Evolutionary conservation across 2,888 invertebrate genomes (phyloP).

Genomic region (Andrena camellia): DNA sequence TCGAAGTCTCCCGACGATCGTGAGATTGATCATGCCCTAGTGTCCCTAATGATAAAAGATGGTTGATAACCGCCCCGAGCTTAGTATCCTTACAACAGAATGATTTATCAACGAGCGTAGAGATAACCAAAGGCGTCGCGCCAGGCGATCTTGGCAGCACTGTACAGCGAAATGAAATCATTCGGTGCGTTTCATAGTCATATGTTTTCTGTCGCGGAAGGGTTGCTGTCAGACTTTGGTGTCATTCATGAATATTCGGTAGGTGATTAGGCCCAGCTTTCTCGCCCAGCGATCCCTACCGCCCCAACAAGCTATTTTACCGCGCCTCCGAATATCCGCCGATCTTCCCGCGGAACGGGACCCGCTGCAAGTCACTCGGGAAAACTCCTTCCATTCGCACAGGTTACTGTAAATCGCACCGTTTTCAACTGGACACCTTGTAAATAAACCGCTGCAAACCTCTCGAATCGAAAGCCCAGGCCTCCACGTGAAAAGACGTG

Average conservation of each 20-base stretch:
- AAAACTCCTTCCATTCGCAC: neutral
- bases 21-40: neutral
- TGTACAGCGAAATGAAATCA: conserved; percentile 41
- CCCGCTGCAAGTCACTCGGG: conserved; percentile 4
- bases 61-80: neutral
- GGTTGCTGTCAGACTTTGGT: conserved; percentile 62
- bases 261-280: neutral
- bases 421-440: neutral
- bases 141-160: conserved; percentile 50
- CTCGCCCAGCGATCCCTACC: neutral
- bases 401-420: conserved; percentile 7
- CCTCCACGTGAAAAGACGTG: neutral
- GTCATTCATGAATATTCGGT: conserved; percentile 40
- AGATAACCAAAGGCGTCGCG: neutral
- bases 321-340: neutral
- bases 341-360: neutral
- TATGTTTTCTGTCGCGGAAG: conserved; percentile 66
- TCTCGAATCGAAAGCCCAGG: neutral
- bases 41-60: neutral
- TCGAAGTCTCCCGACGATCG: neutral
- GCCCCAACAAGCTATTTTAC: neutral
- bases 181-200: conserved; percentile 64
- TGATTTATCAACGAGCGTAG: conserved; percentile 26
- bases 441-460: neutral
- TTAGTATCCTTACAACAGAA: neutral